Conservation (phyloP, 1,140 invertebrate genomes). For the Cotesia vestalis region DNA sequence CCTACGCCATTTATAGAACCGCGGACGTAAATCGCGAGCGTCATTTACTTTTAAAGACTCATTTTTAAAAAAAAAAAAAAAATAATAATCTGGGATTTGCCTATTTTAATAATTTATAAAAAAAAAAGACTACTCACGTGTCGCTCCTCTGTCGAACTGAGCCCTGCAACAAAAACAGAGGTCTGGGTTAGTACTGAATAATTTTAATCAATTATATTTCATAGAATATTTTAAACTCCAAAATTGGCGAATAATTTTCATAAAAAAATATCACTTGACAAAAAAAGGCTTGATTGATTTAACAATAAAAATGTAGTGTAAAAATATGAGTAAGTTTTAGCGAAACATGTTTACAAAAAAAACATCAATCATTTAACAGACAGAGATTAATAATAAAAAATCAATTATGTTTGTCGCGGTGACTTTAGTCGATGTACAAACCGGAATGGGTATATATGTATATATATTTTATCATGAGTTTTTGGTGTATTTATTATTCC, state of each 20-base stretch:
- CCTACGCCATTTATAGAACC: conserved; percentile 35
- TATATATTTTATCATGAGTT: background rate
- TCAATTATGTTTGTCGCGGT: too few species aligned
- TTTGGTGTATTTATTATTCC: conserved; percentile 12
- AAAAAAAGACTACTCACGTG: conserved; percentile 68
- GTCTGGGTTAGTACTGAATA: background rate
- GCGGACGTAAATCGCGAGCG: conserved; percentile 47
- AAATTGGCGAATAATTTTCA: too few species aligned
- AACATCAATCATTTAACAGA: background rate
- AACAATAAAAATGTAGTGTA: background rate
- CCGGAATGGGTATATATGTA: too few species aligned
- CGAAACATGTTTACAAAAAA: too few species aligned
- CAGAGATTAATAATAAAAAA: background rate
- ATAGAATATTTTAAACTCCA: too few species aligned
- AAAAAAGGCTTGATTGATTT: too few species aligned
- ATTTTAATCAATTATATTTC: too few species aligned
- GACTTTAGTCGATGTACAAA: too few species aligned
- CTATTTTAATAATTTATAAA: background rate
- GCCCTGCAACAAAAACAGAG: conserved; percentile 66
- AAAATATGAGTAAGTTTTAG: too few species aligned
- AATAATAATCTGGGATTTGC: background rate
- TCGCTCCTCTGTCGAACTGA: conserved; percentile 74
- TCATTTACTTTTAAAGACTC: too few species aligned
- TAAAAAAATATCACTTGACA: too few species aligned
- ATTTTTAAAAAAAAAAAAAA: conserved; percentile 18